These are phyloP conservation scores for Beris morrisii DNA, from an alignment of 2,888 invertebrate genomes.

Conservation along the genomic window DNA sequence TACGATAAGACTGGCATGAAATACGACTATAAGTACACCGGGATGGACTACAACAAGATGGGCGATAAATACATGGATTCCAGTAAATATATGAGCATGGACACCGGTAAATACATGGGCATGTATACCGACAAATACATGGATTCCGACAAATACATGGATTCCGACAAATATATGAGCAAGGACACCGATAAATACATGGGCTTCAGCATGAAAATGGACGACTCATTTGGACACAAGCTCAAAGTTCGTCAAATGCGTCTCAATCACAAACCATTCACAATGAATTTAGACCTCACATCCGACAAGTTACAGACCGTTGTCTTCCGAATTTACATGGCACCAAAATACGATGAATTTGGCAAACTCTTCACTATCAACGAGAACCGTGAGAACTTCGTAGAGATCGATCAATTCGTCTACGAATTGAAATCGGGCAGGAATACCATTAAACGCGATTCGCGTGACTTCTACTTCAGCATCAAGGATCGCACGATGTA, in stretches of 20 bases:
- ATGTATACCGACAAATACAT: neutral
- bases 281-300: constrained; percentile 62
- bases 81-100: neutral
- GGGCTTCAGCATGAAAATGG: neutral
- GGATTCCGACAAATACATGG: neutral
- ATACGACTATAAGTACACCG: too few species aligned
- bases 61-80: constrained; percentile 7
- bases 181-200: neutral
- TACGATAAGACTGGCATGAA: neutral
- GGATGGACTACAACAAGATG: neutral
- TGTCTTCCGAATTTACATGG: constrained; percentile 68
- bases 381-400: constrained; percentile 61
- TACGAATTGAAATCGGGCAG: constrained; percentile 47
- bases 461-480: constrained; percentile 52
- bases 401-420: constrained; percentile 64
- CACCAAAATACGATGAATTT: constrained; percentile 67
- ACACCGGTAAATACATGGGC: neutral
- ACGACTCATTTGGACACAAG: constrained; percentile 4
- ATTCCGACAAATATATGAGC: neutral
- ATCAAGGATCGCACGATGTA: constrained; percentile 62
- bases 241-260: constrained; percentile 66
- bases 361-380: constrained; percentile 58
- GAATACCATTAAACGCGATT: constrained; percentile 46
- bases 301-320: constrained; percentile 63
- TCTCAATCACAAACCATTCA: constrained; percentile 71